phyloP scores from a whole-genome alignment of 2,888 invertebrate genomes.

The Hydrotaea diabolus region DNA sequence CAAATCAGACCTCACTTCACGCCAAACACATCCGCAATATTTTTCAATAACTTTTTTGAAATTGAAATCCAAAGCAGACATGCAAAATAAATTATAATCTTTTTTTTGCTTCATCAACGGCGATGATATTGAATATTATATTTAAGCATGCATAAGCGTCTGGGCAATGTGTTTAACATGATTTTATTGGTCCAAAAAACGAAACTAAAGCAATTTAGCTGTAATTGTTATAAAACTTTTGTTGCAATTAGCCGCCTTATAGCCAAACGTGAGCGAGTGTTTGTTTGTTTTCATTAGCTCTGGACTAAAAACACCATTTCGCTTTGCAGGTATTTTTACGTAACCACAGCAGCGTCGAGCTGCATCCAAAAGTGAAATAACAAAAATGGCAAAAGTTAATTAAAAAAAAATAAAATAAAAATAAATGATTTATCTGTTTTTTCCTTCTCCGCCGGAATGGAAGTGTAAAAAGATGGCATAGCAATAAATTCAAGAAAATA shows the following conservation, averaged over 20 bases:
- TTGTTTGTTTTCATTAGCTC: constrained; percentile 61
- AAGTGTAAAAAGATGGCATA: constrained; percentile 48
- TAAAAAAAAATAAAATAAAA: neutral
- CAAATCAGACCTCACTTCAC: no score
- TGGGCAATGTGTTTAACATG: constrained; percentile 2
- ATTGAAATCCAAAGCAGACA: neutral
- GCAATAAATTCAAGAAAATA: constrained; percentile 42
- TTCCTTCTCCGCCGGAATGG: constrained; percentile 12
- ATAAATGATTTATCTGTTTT: constrained; percentile 52
- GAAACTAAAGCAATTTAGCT: neutral
- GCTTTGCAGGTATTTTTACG: constrained; percentile 47
- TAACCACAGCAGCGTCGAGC: constrained; percentile 23
- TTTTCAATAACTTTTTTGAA: neutral
- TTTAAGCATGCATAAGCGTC: no score
- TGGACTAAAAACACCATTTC: constrained; percentile 62
- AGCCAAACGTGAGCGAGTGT: neutral
- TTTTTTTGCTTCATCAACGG: no score
- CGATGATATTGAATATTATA: neutral
- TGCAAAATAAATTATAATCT: neutral
- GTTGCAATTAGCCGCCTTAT: neutral
- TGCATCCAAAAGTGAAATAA: neutral
- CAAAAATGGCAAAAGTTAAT: constrained; percentile 15
- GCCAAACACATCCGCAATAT: neutral
- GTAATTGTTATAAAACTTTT: neutral
- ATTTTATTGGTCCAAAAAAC: constrained; percentile 1